These are phyloP conservation scores for Silvanus unidentatus DNA, from an alignment of 2,888 invertebrate species.

Conservation along the genomic window DNA sequence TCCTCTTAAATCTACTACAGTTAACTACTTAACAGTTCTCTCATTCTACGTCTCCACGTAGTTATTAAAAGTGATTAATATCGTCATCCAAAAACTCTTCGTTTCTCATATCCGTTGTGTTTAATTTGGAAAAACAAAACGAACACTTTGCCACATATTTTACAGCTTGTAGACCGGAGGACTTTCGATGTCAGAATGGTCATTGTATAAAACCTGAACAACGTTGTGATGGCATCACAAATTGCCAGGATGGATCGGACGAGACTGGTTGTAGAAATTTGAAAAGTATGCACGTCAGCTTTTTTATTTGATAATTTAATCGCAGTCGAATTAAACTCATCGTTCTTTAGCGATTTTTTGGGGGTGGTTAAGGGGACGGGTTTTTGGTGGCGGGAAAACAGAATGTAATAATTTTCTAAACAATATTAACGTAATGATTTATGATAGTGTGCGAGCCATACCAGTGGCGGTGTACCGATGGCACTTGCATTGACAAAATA, in stretches of 20 bases:
- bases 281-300: slow-evolving; percentile 25
- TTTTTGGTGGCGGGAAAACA: slow-evolving; percentile 8
- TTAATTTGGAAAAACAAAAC: too few species aligned
- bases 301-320: not conserved
- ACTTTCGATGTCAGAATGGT: slow-evolving; percentile 51
- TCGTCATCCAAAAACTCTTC: too few species aligned
- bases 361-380: slow-evolving; percentile 14
- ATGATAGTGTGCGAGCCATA: slow-evolving; percentile 47
- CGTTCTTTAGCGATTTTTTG: slow-evolving; percentile 1
- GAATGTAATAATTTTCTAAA: not conserved
- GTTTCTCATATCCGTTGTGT: too few species aligned
- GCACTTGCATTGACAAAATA: slow-evolving; percentile 49
- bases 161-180: slow-evolving; percentile 35
- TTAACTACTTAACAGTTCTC: too few species aligned
- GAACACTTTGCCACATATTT: slow-evolving; percentile 13
- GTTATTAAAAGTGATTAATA: too few species aligned
- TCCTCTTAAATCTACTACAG: too few species aligned
- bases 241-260: slow-evolving; percentile 62
- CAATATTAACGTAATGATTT: too few species aligned
- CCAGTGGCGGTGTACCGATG: slow-evolving; percentile 53
- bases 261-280: slow-evolving; percentile 44
- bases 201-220: slow-evolving; percentile 52
- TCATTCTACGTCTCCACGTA: too few species aligned
- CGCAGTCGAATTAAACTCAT: slow-evolving; percentile 13
- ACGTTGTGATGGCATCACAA: slow-evolving; percentile 53